These are phyloP conservation scores for Hermaeophaga mercurialis DNA, from an alignment of 2,888 invertebrate genomes.

Conservation along the genomic window DNA sequence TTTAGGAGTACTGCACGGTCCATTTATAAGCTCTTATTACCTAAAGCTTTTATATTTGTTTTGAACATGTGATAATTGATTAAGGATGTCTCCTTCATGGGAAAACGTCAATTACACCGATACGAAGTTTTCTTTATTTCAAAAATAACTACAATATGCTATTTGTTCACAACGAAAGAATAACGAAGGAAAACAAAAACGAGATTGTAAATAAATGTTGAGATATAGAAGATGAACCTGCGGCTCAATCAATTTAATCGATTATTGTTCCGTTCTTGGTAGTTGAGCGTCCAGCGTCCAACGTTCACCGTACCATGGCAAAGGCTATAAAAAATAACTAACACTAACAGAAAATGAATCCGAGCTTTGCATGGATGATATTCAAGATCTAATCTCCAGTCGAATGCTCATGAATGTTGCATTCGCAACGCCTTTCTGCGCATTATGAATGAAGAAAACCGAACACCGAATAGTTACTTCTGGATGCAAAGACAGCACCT, in stretches of 20 bases:
- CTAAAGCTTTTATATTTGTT: conserved; percentile 44
- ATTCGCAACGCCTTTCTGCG: conserved; percentile 30
- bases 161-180: no score
- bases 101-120: background rate
- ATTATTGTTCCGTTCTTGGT: conserved; percentile 5
- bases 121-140: conserved; percentile 13
- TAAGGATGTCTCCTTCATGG: conserved; percentile 38
- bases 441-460: conserved; percentile 19
- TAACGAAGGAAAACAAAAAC: no score
- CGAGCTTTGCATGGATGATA: conserved; percentile 17
- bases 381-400: conserved; percentile 24
- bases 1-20: conserved; percentile 36
- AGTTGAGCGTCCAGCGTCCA: no score
- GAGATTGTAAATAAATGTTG: no score
- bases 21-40: conserved; percentile 41
- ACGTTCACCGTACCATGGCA: conserved; percentile 4
- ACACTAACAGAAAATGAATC: conserved; percentile 15
- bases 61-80: conserved; percentile 43
- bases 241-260: no score
- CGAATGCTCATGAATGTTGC: conserved; percentile 29
- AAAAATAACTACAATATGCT: no score
- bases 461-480: conserved; percentile 6
- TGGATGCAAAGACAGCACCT: conserved; percentile 8
- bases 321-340: conserved; percentile 2
- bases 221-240: background rate